Evolutionary conservation across 2,888 invertebrate genomes (phyloP), one percentile per base, ranked within the genome.

Genomic region (Priocnemis perturbator): DNA sequence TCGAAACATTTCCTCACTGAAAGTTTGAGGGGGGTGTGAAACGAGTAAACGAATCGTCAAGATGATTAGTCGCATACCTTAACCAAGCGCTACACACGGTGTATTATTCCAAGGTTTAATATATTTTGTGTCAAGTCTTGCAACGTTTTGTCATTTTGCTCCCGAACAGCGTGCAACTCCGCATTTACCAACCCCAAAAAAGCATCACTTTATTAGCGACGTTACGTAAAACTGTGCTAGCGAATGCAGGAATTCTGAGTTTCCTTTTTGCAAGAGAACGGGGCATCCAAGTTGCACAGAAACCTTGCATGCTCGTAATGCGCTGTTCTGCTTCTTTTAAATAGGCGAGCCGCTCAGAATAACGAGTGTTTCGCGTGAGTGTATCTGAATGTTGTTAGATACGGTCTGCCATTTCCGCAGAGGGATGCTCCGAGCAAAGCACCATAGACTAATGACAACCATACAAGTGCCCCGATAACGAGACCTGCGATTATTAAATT

Each of bases 121-220:
- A 87, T 86, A 86, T 86, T 87, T 87, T 87, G 85, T 87, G 87
- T 87, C 86, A 84, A 87, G 86, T 86, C 86, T 87, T 84, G 81
- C 81, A 76, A 55, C 59, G 50, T 69, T 65, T 78, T 60, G 57
- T 63, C 52, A 66, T 77, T 76, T 37, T 58, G 17, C 57, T 47
- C 17, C 21, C 30, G 5, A 19, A 50, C 50, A 37, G 37, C 37
- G 4, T 11, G 37, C 11, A 1, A 11, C 11, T 37, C 14, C 3
- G 26, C 26, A 26, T 11, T 37, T 11, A 37, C 14, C 37, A 9
- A 37, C n/a, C n/a, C n/a, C n/a, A 37, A 7, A 37, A 37, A 37
- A 37, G 37, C 7, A 11, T 9, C 1, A 37, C 7, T 11, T 37
- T 37, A 37, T 2, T 3, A 37, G 37, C 11, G 37, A 7, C 3